Evolutionary conservation across 2,888 invertebrate species (phyloP).

Genomic region (Opisthograptis luteolata): DNA sequence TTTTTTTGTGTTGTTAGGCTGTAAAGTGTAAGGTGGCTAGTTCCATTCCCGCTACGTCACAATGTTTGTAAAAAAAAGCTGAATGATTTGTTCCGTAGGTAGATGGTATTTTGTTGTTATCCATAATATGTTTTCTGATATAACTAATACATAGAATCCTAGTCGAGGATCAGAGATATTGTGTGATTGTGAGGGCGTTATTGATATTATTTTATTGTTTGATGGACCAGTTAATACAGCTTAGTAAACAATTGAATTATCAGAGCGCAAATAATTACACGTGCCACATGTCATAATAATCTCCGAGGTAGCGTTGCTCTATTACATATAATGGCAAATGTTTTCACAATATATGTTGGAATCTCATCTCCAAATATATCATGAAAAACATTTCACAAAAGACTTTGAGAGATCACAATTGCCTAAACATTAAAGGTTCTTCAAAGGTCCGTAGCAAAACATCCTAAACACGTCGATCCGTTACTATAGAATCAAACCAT

Average conservation of each 20-base stretch:
- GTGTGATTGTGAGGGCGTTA: too few relatives aligned
- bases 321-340: neutral
- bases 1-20: too few relatives aligned
- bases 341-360: neutral
- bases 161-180: too few relatives aligned
- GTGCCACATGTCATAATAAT: neutral
- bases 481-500: conserved; percentile 56
- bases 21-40: too few relatives aligned
- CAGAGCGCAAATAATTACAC: neutral
- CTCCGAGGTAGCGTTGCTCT: neutral
- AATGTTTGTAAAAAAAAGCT: too few relatives aligned
- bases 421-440: conserved; percentile 27
- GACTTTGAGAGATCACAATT: conserved; percentile 29
- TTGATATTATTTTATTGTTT: conserved; percentile 15
- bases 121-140: too few relatives aligned
- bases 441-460: conserved; percentile 42
- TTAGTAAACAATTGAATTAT: conserved; percentile 1
- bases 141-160: too few relatives aligned
- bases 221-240: conserved; percentile 9
- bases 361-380: conserved; percentile 5
- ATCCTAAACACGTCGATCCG: conserved; percentile 45
- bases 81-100: too few relatives aligned
- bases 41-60: too few relatives aligned
- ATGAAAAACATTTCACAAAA: neutral
- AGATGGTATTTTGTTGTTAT: too few relatives aligned